These are phyloP conservation scores for Drymodes brunneopygia DNA, from an alignment of 2,113 vertebrate species.

Conservation along the genomic window DNA sequence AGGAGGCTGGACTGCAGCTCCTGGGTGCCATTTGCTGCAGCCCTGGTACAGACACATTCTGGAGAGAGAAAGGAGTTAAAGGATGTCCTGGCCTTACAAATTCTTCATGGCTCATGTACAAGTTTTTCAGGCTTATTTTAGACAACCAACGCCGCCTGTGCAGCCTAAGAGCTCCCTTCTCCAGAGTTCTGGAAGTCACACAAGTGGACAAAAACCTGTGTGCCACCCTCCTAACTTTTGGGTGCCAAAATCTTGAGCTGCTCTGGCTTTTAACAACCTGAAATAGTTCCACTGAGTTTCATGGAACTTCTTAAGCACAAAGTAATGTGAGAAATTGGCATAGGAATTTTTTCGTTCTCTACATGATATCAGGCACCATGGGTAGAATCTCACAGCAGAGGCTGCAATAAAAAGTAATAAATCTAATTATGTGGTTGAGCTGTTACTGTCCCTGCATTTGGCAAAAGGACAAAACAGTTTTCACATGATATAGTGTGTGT, in stretches of 20 bases:
- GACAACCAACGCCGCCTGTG: neutral
- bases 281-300: neutral
- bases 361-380: neutral
- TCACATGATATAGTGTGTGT: neutral
- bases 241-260: neutral
- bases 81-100: neutral
- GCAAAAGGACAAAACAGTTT: neutral
- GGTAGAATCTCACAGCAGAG: neutral
- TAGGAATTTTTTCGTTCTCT: neutral
- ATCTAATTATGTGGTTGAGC: neutral
- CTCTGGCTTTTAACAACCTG: neutral
- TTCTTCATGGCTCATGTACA: neutral
- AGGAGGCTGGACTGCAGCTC: neutral
- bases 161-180: neutral
- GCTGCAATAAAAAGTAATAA: neutral
- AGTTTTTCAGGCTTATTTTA: neutral
- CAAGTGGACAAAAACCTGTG: neutral
- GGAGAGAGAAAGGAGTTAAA: neutral
- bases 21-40: neutral
- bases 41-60: neutral
- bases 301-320: neutral
- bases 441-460: neutral
- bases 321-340: neutral
- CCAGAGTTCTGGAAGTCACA: neutral
- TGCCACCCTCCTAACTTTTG: neutral